These are phyloP conservation scores for Ormyrus rosae DNA, from an alignment of 2,888 invertebrate species.

Conservation along the genomic window DNA sequence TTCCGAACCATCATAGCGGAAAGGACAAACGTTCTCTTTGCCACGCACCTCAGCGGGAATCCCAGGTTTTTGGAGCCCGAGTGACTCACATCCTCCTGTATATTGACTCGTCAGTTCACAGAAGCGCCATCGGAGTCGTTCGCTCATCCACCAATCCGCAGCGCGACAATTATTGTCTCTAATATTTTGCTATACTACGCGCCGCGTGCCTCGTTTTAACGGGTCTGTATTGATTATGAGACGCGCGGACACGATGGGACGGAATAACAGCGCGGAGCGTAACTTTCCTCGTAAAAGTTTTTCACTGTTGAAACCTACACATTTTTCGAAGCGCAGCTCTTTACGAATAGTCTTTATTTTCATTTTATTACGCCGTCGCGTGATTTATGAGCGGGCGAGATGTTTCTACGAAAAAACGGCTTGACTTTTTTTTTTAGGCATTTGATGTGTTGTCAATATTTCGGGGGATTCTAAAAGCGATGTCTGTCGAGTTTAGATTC, in stretches of 20 bases:
- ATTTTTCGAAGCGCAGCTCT: not conserved
- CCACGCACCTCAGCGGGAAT: too few relatives aligned
- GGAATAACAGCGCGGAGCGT: not conserved
- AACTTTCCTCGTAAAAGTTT: constrained; percentile 27
- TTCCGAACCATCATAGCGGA: too few relatives aligned
- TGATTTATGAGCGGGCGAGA: constrained; percentile 8
- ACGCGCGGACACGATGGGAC: not conserved
- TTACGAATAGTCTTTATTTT: not conserved
- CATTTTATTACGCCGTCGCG: not conserved
- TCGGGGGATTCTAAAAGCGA: too few relatives aligned
- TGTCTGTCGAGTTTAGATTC: too few relatives aligned
- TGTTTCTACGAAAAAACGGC: too few relatives aligned
- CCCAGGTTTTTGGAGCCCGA: too few relatives aligned
- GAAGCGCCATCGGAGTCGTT: not conserved
- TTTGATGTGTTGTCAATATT: too few relatives aligned
- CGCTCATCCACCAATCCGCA: too few relatives aligned
- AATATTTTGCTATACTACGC: not conserved
- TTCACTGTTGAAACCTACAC: constrained; percentile 4
- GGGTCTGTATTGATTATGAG: too few relatives aligned
- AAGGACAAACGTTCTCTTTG: too few relatives aligned
- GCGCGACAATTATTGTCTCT: constrained; percentile 13
- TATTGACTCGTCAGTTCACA: not conserved
- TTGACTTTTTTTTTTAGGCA: too few relatives aligned
- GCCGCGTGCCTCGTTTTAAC: not conserved
- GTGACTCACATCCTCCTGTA: too few relatives aligned